Conservation (phyloP, 2,113 vertebrate genomes). For the Plestiodon gilberti region DNA sequence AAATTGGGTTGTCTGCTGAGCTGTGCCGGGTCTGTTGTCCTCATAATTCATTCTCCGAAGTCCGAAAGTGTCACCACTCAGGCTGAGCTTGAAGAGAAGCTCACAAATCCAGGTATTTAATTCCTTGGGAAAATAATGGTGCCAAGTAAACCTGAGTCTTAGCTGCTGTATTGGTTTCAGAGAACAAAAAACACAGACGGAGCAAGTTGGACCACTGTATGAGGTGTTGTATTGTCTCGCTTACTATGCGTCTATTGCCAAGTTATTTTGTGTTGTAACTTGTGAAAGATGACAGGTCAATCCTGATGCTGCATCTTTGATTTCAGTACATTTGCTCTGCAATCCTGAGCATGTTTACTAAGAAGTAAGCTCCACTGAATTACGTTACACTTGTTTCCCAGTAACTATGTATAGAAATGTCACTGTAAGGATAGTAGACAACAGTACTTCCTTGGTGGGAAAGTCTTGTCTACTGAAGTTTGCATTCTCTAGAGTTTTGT, state of each 20-base stretch:
- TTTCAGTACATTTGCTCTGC: background rate
- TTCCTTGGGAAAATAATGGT: slow-evolving; percentile 3
- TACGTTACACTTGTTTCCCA: background rate
- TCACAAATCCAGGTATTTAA: slow-evolving; percentile 89
- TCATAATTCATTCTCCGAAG: slow-evolving; percentile 94
- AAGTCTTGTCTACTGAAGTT: background rate
- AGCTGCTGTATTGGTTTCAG: background rate
- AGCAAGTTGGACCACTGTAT: background rate
- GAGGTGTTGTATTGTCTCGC: background rate
- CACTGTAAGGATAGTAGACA: background rate
- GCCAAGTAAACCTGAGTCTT: slow-evolving; percentile 9
- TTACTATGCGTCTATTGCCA: background rate
- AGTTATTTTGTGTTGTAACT: background rate
- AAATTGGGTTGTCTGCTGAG: slow-evolving; percentile 93
- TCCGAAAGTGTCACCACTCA: slow-evolving; percentile 86
- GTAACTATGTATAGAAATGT: background rate
- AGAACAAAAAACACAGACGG: background rate
- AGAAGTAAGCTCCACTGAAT: background rate
- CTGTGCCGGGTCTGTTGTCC: slow-evolving; percentile 90
- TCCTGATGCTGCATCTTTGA: background rate
- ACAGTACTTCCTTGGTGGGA: background rate
- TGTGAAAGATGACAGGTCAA: background rate
- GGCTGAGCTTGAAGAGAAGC: slow-evolving; percentile 88
- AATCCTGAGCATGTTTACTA: background rate
- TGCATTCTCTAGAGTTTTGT: background rate